phyloP scores from a whole-genome alignment of 2,888 invertebrate genomes.

The Cyaniris semiargus region DNA sequence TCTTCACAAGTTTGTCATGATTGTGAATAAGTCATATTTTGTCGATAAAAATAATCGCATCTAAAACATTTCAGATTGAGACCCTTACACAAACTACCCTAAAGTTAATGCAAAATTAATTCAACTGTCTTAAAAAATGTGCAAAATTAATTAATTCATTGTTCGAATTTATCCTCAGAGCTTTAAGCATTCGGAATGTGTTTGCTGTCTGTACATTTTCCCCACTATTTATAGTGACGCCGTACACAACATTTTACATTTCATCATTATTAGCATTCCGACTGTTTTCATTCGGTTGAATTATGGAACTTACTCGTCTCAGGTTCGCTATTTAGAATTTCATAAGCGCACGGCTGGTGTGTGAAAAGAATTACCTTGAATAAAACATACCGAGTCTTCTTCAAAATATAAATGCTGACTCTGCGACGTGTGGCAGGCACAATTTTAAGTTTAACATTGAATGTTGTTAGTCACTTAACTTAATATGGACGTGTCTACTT shows the following conservation, averaged over 20 bases:
- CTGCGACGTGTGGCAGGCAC: neutral
- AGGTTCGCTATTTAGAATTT: constrained; percentile 19
- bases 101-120: neutral
- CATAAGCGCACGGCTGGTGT: constrained; percentile 18
- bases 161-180: neutral
- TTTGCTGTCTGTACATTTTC: neutral
- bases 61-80: neutral
- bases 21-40: neutral
- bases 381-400: constrained; percentile 19
- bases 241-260: neutral
- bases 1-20: neutral
- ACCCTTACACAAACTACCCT: neutral
- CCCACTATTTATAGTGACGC: neutral
- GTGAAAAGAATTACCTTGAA: constrained; percentile 21
- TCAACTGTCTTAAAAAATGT: too few species aligned
- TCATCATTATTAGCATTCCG: constrained; percentile 10
- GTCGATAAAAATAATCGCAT: neutral
- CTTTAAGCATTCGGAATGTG: neutral
- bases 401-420: constrained; percentile 9
- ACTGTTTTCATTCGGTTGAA: constrained; percentile 13
- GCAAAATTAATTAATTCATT: too few species aligned
- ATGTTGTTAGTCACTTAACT: neutral
- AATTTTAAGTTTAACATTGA: neutral
- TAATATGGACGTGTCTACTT: neutral
- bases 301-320: constrained; percentile 15